Evolutionary conservation across 2,797 vertebrate genomes (phyloP).

Genomic region (Kryptolebias ocellatus): DNA sequence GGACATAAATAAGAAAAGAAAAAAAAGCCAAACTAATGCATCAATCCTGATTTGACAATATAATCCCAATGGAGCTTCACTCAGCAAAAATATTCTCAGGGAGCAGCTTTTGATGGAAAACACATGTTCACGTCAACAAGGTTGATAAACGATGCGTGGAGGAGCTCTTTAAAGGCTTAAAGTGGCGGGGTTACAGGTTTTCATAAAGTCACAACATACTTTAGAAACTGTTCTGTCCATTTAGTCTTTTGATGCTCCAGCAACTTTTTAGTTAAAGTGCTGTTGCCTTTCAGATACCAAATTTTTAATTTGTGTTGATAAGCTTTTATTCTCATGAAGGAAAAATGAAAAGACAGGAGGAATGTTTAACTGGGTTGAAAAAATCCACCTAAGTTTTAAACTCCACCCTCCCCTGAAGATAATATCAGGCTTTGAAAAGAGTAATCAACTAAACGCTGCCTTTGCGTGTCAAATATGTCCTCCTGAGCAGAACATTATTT

Average conservation of each 20-base stretch:
- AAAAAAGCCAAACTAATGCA: slow-evolving; percentile 12
- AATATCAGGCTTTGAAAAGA: background rate
- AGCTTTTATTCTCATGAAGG: background rate
- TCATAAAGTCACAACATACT: slow-evolving; percentile 4
- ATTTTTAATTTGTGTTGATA: background rate
- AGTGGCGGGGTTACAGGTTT: slow-evolving; percentile 1
- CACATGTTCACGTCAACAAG: slow-evolving; percentile 38
- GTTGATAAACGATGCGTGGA: slow-evolving; percentile 13
- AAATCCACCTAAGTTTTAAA: background rate
- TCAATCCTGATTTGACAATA: slow-evolving; percentile 3
- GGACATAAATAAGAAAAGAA: background rate
- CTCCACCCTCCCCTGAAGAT: slow-evolving; percentile 1
- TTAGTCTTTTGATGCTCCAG: background rate
- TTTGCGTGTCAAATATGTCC: background rate
- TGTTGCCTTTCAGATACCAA: background rate
- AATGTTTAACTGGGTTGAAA: background rate
- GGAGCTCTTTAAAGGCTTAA: slow-evolving; percentile 2
- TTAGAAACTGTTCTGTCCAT: background rate
- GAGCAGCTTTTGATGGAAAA: slow-evolving; percentile 34
- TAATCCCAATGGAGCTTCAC: slow-evolving; percentile 32
- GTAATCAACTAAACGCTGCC: background rate
- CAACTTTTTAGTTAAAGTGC: too few species aligned
- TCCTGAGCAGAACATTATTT: background rate
- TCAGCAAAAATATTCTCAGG: background rate
- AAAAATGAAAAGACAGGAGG: background rate